phyloP scores from a whole-genome alignment of 1,140 invertebrate species.

The Dreissena polymorpha region DNA sequence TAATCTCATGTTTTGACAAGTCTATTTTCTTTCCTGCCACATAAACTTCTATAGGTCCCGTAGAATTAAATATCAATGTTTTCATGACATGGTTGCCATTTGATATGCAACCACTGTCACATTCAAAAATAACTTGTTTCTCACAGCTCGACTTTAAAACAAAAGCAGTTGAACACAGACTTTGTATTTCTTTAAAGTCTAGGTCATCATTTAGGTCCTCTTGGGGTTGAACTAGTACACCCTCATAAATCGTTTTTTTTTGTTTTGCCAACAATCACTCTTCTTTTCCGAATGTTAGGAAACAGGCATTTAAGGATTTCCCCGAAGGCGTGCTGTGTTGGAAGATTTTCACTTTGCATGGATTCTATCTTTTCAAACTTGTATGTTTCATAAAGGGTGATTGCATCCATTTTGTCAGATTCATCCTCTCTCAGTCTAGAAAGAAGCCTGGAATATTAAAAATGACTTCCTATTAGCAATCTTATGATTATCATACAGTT shows the following conservation, averaged over 20 bases:
- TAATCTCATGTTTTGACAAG: neutral
- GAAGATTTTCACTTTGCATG: neutral
- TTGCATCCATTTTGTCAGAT: constrained; percentile 16
- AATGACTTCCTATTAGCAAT: no score
- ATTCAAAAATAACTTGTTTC: neutral
- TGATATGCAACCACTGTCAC: neutral
- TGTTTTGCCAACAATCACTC: neutral
- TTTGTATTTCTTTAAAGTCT: neutral
- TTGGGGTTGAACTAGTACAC: neutral
- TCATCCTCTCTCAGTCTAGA: neutral
- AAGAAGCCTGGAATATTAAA: constrained; percentile 11
- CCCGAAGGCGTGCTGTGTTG: neutral
- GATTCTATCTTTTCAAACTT: constrained; percentile 4
- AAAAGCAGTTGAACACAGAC: neutral
- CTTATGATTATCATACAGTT: no score
- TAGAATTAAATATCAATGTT: no score
- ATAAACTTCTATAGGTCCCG: neutral
- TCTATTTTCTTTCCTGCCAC: constrained; percentile 3
- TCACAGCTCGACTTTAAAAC: neutral
- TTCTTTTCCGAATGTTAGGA: constrained; percentile 4
- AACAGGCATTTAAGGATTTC: constrained; percentile 14
- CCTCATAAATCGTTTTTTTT: constrained; percentile 5
- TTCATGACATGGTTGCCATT: no score
- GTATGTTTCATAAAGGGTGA: constrained; percentile 18
- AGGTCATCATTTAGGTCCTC: neutral